Base-by-base conservation (phyloP, 2,888 invertebrate species). In the Amaurobius ferox region DNA sequence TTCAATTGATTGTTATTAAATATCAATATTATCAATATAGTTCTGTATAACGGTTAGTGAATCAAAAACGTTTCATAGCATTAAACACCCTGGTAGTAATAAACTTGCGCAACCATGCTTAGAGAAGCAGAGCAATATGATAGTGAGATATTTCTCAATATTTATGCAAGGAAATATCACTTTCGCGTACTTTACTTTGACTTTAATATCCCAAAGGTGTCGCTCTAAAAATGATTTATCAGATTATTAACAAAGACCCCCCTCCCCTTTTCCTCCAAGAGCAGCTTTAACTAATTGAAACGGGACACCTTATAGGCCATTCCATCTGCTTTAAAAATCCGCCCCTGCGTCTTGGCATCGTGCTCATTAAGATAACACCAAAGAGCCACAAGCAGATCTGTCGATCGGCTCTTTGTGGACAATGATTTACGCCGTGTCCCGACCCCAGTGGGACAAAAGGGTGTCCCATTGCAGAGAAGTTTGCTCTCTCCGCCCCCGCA, bases 371-470 rank as follows among this genome's bases (percentile, higher is more conserved):
- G 80, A 67, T 55, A 66, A 85, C 48, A 61, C 76, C 30, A 28
- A 83, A 85, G 77, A 77, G 83, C 83, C 83, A 72, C 83, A 85
- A 85, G 83, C 83, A 55, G 11, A 66, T 66, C 66, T 66, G 66
- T 66, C 66, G 66, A 66, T 66, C 30, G 66, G 16, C 19, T 66
- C 44, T 77, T 85, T 85, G 83, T 85, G 66, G 72, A 28, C 61
- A 26, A 77, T 85, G 83, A 85, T 85, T 85, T 85, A 85, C 83
- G 83, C 29, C 39, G 62, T 71, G 76, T 67, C 73, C 30, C 55
- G 35, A 26, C 35, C 16, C 39, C 39, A 13, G 55, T 13, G 32
- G 77, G 71, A 71, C 77, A 77, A 77, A 77, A 48, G 30, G 80
- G 80, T 29, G 55, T 71, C 71, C 71, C 30, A 28, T 71, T 71